Conservation (phyloP, 2,797 vertebrate species). For the Hippopotamyrus pictus region DNA sequence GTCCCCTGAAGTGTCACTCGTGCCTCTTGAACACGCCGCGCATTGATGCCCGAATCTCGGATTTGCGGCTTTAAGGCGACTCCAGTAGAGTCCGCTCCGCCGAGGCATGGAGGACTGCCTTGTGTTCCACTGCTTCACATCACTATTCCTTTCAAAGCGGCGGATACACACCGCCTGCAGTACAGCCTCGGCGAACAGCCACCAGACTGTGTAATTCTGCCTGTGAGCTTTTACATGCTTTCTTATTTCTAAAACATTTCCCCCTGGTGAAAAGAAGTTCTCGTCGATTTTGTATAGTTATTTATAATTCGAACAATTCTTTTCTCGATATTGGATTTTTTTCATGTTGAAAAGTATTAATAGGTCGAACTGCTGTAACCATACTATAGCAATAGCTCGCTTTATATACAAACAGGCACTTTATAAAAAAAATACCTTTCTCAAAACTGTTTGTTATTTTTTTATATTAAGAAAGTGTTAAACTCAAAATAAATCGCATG, state of each 20-base stretch:
- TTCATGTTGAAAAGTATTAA: background rate
- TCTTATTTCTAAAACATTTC: background rate
- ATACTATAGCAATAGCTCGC: background rate
- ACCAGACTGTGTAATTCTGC: background rate
- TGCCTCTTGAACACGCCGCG: background rate
- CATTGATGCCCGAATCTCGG: background rate
- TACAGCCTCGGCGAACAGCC: background rate
- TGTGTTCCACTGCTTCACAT: background rate
- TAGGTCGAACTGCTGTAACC: background rate
- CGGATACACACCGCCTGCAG: background rate
- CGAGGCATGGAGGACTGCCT: background rate
- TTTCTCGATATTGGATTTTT: background rate
- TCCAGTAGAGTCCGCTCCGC: background rate
- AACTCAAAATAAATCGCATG: background rate
- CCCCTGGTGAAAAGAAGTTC: background rate
- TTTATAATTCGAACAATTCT: background rate
- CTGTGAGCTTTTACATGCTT: background rate
- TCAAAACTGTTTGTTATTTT: background rate
- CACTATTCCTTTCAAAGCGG: background rate
- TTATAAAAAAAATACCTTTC: background rate
- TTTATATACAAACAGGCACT: background rate
- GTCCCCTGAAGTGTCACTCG: background rate
- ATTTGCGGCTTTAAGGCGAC: background rate
- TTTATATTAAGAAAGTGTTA: background rate
- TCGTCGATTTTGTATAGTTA: background rate